Conservation (phyloP, 2,888 invertebrate species). For the Ophion costatus region DNA sequence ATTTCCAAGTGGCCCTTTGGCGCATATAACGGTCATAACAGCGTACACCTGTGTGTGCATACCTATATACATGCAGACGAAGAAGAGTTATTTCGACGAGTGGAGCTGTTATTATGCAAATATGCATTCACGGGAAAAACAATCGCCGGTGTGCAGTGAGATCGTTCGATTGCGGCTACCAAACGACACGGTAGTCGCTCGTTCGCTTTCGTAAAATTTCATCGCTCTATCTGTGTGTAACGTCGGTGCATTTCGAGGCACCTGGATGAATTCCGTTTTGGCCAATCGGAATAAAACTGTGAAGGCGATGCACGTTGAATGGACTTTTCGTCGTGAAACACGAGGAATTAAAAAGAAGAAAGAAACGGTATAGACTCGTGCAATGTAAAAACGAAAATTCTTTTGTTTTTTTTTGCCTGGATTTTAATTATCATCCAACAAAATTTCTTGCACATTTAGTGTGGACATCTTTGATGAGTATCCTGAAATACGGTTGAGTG, state of each 20-base stretch:
- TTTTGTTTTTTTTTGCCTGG: background rate
- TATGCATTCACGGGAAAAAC: constrained; percentile 60
- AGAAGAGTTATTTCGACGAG: constrained; percentile 57
- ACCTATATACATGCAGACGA: constrained; percentile 21
- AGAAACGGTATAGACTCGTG: background rate
- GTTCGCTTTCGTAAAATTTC: constrained; percentile 40
- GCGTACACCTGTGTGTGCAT: constrained; percentile 8
- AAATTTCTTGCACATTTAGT: background rate
- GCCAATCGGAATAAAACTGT: constrained; percentile 5
- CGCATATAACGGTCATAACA: constrained; percentile 2
- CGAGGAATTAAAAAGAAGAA: background rate
- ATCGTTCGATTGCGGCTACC: constrained; percentile 58
- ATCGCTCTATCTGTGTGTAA: constrained; percentile 21
- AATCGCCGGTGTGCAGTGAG: constrained; percentile 54
- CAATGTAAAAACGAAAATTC: background rate
- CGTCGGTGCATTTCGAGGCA: constrained; percentile 26
- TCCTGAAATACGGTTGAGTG: too few species aligned
- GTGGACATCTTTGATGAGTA: too few species aligned
- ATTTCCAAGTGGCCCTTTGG: constrained; percentile 49
- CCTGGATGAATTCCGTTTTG: constrained; percentile 11
- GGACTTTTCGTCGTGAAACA: background rate
- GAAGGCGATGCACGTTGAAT: background rate
- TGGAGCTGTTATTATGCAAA: constrained; percentile 64
- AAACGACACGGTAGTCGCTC: constrained; percentile 53
- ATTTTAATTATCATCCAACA: background rate